Evolutionary conservation across 2,888 invertebrate genomes (phyloP).

Genomic region (Hanleya hanleyi): DNA sequence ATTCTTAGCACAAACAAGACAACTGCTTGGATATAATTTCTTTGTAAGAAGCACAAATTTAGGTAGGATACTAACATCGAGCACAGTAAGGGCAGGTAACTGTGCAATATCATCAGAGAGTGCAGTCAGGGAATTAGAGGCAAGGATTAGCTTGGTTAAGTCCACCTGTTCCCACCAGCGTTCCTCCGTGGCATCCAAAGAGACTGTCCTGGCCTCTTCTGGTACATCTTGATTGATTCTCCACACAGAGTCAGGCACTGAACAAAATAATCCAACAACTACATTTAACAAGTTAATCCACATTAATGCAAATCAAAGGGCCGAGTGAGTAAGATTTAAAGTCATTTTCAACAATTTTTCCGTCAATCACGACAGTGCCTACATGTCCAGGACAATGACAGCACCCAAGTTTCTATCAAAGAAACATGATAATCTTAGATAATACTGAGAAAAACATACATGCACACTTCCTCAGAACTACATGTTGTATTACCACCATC

Average conservation of each 20-base stretch:
- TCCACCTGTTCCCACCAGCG: slow-evolving; percentile 90
- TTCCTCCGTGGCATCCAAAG: slow-evolving; percentile 68
- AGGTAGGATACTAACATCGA: slow-evolving; percentile 76
- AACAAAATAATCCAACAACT: slow-evolving; percentile 6
- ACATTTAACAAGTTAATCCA: no score
- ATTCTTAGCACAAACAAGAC: no score
- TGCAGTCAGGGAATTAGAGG: slow-evolving; percentile 70
- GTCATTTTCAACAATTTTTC: not conserved
- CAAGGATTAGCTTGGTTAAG: slow-evolving; percentile 82
- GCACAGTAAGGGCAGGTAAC: slow-evolving; percentile 70
- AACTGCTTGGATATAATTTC: no score
- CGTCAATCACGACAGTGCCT: no score
- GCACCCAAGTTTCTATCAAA: not conserved
- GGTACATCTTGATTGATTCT: slow-evolving; percentile 73
- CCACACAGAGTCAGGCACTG: slow-evolving; percentile 72
- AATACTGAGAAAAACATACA: no score
- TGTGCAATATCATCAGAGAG: slow-evolving; percentile 71
- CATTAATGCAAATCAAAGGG: not conserved
- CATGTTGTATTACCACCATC: no score
- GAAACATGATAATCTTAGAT: not conserved
- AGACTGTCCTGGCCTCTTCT: slow-evolving; percentile 71
- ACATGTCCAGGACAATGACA: no score
- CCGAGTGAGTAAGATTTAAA: not conserved
- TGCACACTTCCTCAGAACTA: no score
- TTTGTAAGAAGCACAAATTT: no score